phyloP scores from a whole-genome alignment of 2,797 vertebrate species.

The Fistularia commersonii region DNA sequence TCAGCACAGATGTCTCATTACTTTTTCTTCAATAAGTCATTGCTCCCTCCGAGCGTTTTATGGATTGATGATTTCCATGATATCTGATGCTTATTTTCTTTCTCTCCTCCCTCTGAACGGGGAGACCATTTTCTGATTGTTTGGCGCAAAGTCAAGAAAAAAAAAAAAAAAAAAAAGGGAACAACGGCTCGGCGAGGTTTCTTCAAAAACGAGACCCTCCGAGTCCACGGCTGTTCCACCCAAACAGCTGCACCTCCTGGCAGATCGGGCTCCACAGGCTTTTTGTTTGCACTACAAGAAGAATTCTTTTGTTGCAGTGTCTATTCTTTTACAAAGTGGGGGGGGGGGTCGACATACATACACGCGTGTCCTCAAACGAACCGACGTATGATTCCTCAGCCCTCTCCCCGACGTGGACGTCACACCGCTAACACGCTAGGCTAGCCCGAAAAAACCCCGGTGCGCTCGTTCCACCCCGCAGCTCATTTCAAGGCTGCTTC shows the following conservation, averaged over 20 bases:
- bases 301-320: too few species aligned
- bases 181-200: conserved; percentile 18
- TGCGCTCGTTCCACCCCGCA: too few species aligned
- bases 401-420: too few species aligned
- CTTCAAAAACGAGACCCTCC: conserved; percentile 25
- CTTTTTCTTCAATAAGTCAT: conserved; percentile 1
- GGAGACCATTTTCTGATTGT: background rate
- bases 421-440: too few species aligned
- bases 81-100: too few species aligned
- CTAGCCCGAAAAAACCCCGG: too few species aligned
- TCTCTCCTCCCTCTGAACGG: background rate
- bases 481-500: too few species aligned
- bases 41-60: background rate
- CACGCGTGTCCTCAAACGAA: too few species aligned
- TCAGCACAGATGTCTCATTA: conserved; percentile 8
- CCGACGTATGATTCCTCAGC: too few species aligned
- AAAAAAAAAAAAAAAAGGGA: conserved; percentile 10
- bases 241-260: conserved; percentile 54
- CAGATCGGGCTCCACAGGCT: conserved; percentile 42
- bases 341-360: too few species aligned
- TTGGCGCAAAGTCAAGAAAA: conserved; percentile 4
- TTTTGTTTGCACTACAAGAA: conserved; percentile 36
- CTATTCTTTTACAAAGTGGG: too few species aligned
- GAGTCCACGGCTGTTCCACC: conserved; percentile 17
- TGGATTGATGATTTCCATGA: background rate